These are phyloP conservation scores for Diuraphis noxia DNA, from an alignment of 1,140 invertebrate species.

Conservation along the genomic window DNA sequence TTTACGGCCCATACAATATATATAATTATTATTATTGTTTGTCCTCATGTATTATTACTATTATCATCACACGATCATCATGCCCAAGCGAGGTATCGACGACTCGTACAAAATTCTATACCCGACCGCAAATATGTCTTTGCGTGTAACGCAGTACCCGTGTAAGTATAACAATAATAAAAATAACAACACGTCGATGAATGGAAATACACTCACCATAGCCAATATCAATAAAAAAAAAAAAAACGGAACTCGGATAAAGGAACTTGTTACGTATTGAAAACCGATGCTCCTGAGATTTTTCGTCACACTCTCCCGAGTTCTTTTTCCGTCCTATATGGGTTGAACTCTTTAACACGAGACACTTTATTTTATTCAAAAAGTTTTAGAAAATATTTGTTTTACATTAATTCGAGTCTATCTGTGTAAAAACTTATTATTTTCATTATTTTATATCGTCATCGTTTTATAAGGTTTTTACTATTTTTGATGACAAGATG, in stretches of 20 bases:
- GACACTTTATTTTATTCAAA: too few species aligned
- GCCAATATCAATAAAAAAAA: neutral
- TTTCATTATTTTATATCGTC: too few species aligned
- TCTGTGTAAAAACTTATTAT: too few species aligned
- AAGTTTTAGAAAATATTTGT: too few species aligned
- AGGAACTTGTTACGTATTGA: constrained; percentile 8
- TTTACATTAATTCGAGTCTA: too few species aligned
- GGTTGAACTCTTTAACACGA: too few species aligned
- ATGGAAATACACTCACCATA: neutral
- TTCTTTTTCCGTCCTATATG: neutral
- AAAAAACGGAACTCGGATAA: neutral
- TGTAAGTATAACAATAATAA: neutral
- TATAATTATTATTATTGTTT: neutral
- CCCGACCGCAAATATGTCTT: constrained; percentile 22
- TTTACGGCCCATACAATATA: neutral
- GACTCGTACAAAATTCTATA: neutral
- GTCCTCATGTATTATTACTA: neutral
- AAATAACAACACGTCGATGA: neutral
- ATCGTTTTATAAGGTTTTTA: too few species aligned
- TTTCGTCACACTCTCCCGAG: neutral
- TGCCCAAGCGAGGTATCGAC: neutral
- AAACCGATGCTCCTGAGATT: constrained; percentile 42
- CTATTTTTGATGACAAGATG: too few species aligned
- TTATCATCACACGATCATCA: neutral
- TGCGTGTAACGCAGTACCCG: constrained; percentile 26